Base-by-base conservation (phyloP, 2,888 invertebrate species). In the Elaeidobius kamerunicus region DNA sequence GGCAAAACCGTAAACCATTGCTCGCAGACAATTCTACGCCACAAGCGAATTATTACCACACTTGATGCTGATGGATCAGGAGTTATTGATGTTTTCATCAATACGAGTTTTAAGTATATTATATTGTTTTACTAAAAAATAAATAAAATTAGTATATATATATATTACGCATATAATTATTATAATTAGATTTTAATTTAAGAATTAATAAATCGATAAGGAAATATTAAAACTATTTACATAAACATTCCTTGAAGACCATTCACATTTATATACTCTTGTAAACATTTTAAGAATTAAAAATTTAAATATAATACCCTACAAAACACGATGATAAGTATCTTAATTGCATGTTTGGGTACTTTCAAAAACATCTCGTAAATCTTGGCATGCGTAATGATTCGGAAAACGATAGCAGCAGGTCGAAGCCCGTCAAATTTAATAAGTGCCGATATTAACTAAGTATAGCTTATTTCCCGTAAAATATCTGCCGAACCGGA, bases 381-480 rank as follows among this genome's bases (percentile, higher is more conserved):
- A 49, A 49, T 49, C 44, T 49, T 49, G n/a, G 16, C 18, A 9
- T 40, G 17, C 23, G 20, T 34, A 48, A 34, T 32, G 23, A 41
- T 48, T 20, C 34, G 11, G 23, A 40, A 44, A 48, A 40, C 7
- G 6, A 23, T 17, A 34, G 35, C 35, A 41, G 4, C 35, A 35
- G 30, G 15, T 12, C 28, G 30, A 7, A 9, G 44, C 19, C 43
- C 28, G 50, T 51, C 18, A 35, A 51, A 51, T 39, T 51, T 51
- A 51, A 51, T 51, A 51, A 51, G 36, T 38, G 50, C 39, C 38
- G 7, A 18, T 51, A 51, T 51, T 51, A 51, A 51, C 50, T 44
- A 51, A 51, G 50, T 51, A 44, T 17, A 30, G 30, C 35, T 36
- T 43, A 44, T 39, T 51, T 51, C 43, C 39, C 27, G 23, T 35